These are phyloP conservation scores for Apostichopus leukothele DNA, from an alignment of 53 echinoderm and acorn worm genomes.

Conservation along the genomic window DNA sequence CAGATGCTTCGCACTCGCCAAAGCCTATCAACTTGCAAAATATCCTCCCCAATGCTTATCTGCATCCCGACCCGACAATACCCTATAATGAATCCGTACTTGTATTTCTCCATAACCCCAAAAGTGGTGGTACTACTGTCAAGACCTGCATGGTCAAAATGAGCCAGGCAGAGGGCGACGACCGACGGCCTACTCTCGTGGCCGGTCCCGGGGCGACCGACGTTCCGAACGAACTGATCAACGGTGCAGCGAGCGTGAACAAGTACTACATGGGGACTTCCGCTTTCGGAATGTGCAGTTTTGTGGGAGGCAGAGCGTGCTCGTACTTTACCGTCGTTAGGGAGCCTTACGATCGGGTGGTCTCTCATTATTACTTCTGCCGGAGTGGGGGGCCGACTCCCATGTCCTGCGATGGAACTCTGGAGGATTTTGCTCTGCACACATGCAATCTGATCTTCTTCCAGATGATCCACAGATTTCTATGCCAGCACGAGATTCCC, in stretches of 20 bases:
- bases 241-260: not conserved
- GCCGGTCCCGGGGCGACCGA: not conserved
- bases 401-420: not conserved
- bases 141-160: too few relatives aligned
- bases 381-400: not conserved
- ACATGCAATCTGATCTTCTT: not conserved
- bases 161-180: too few relatives aligned
- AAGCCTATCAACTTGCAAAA: too few relatives aligned
- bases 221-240: not conserved
- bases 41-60: too few relatives aligned
- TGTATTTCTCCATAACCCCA: too few relatives aligned
- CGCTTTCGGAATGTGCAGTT: not conserved
- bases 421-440: not conserved
- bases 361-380: too few relatives aligned
- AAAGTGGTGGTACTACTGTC: too few relatives aligned
- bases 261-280: not conserved
- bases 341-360: too few relatives aligned
- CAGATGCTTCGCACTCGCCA: too few relatives aligned
- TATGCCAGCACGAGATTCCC: not conserved
- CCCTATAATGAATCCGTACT: too few relatives aligned
- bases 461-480: not conserved
- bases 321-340: too few relatives aligned
- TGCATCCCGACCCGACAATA: too few relatives aligned
- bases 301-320: not conserved
- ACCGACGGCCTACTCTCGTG: not conserved